Percentiles rank a stretch among this genome's conserved stretches.
Evolutionary conservation across 1,140 invertebrate species (phyloP).

Genomic region (Tribolium madens): DNA sequence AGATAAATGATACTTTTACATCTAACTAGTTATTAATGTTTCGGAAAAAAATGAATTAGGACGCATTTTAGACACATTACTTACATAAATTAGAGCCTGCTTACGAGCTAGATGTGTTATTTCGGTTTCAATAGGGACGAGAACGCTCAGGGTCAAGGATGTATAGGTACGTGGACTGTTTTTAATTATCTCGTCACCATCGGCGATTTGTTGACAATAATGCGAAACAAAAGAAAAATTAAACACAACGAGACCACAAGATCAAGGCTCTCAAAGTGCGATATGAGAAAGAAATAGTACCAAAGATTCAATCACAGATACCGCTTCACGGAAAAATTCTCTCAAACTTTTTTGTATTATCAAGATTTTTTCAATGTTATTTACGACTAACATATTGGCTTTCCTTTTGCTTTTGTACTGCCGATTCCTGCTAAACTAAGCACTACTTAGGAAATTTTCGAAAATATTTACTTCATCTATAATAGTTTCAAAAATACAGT

Average conservation of each 20-base stretch:
- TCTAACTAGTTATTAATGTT: constrained; percentile 30
- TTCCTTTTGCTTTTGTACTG: no score
- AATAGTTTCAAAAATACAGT: no score
- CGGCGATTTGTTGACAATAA: neutral
- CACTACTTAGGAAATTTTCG: no score
- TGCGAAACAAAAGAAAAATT: neutral
- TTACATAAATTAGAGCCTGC: constrained; percentile 14
- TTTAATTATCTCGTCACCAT: neutral
- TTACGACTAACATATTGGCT: no score
- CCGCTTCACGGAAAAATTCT: neutral
- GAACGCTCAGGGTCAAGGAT: neutral
- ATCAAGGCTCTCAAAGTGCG: constrained; percentile 9
- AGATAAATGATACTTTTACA: constrained; percentile 27
- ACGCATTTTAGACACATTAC: constrained; percentile 27
- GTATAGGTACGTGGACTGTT: neutral
- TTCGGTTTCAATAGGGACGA: constrained; percentile 4
- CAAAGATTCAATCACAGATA: constrained; percentile 20
- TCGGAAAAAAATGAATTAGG: constrained; percentile 16
- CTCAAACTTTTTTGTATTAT: no score
- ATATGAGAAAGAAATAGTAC: neutral
- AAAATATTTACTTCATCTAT: no score
- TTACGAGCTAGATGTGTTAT: neutral
- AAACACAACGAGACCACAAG: neutral
- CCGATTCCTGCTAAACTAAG: no score
- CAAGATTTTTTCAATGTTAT: no score